Percentiles rank a stretch among this genome's conserved stretches.
These are phyloP conservation scores for Lithophane socia DNA, from an alignment of 2,888 invertebrate genomes.

Conservation along the genomic window DNA sequence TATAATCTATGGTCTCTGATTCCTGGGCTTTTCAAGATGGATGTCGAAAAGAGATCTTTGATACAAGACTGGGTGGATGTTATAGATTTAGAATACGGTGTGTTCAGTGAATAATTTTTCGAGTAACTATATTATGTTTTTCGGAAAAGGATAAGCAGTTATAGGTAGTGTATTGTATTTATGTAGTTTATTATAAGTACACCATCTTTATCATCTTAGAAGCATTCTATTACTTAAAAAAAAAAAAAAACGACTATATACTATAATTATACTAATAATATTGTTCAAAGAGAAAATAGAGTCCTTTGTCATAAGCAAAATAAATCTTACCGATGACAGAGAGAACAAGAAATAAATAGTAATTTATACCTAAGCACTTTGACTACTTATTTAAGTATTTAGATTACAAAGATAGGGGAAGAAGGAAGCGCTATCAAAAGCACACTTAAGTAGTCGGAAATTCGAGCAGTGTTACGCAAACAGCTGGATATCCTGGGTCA, in stretches of 20 bases:
- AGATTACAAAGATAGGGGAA: neutral
- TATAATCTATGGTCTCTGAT: neutral
- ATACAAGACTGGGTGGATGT: conserved; percentile 72
- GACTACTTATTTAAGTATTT: neutral
- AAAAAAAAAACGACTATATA: neutral
- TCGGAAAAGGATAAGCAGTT: conserved; percentile 26
- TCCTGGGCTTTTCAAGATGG: conserved; percentile 67
- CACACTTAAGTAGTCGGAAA: conserved; percentile 22
- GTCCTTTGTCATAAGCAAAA: neutral
- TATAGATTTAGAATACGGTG: conserved; percentile 70
- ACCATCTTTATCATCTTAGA: neutral
- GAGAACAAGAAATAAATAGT: neutral
- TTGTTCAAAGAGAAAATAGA: neutral
- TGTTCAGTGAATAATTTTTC: conserved; percentile 57
- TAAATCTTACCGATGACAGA: no score
- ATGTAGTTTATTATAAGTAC: conserved; percentile 14
- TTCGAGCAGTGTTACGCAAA: conserved; percentile 29
- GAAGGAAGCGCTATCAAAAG: conserved; percentile 18
- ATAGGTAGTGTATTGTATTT: conserved; percentile 51
- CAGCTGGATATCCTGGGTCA: conserved; percentile 34
- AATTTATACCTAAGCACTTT: no score
- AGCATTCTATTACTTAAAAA: no score
- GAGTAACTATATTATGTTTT: conserved; percentile 24
- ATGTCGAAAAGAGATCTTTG: conserved; percentile 70
- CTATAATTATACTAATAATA: no score